Evolutionary conservation across 2,113 vertebrate species (phyloP), one percentile per base, ranked within the genome.

Genomic region (Rhinolophus sinicus): DNA sequence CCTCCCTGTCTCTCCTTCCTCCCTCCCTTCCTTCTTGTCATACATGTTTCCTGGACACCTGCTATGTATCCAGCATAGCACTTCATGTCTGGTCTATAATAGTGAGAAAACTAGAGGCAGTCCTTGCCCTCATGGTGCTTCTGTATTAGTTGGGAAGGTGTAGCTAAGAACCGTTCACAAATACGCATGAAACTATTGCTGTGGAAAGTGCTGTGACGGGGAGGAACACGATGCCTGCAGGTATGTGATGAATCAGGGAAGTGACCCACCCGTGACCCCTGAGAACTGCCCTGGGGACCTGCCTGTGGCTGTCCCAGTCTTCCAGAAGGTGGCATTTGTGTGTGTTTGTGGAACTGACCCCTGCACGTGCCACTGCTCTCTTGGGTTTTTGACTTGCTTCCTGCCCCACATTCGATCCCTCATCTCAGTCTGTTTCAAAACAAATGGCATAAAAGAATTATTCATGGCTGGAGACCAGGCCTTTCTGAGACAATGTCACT

Each of bases 11-110:
- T 73, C 35, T 12, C 10, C 3, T 26, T 7, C 16, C 1, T 12
- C 11, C 56, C 1, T 9, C 4, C 24, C 6, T 19, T 0, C 5
- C 28, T 1, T 9, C 4, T 9, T 2, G 12, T 0, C 5, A 28
- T 38, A 16, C 0, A 15, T 21, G 30, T 54, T 58, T 85, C 21
- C n/a, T 76, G 15, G 67, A 1, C 12, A n/a, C 10, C 47, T 72
- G 11, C 33, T 75, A 75, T 33, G 4, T 26, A 3, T 65, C 24
- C 18, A 33, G 18, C 16, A 44, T 6, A 18, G 19, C 2, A 13
- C n/a, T 8, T 38, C 6, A 3, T 14, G 7, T 8, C 24, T 54
- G 10, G 19, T 52, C 26, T 76, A 1, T 5, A 38, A n/a, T 0
- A 44, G 16, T 26, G 14, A 83, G 22, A 72, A 26, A 58, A 28